A percentile compares a stretch with the other conserved stretches of the same genome.
These are phyloP conservation scores for Actenoides hombroni DNA, from an alignment of 2,113 vertebrate species.

Conservation along the genomic window DNA sequence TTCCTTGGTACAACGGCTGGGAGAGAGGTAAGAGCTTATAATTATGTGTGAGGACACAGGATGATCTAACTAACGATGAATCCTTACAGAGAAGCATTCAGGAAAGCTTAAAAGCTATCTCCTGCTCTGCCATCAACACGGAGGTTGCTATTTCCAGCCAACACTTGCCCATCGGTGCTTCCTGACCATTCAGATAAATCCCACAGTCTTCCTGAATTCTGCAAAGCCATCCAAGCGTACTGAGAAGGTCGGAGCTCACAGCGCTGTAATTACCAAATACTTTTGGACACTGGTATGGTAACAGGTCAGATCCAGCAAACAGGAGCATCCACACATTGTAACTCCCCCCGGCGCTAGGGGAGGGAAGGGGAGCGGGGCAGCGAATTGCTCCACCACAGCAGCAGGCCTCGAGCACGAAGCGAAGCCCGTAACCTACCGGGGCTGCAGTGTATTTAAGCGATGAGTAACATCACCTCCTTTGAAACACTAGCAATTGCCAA, in stretches of 20 bases:
- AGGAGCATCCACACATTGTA: neutral
- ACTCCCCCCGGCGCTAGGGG: neutral
- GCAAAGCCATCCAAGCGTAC: rapidly evolving
- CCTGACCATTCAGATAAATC: neutral
- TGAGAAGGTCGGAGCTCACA: neutral
- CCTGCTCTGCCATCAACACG: neutral
- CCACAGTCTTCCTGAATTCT: neutral
- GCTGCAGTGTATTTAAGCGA: neutral
- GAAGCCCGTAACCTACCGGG: neutral
- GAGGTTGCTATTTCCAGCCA: neutral
- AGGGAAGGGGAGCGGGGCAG: neutral
- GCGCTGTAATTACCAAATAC: neutral
- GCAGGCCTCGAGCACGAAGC: neutral
- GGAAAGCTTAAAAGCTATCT: neutral
- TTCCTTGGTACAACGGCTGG: neutral
- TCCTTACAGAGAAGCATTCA: neutral
- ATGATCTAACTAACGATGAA: neutral
- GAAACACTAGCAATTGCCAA: neutral
- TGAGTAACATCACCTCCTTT: neutral
- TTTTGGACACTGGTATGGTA: neutral
- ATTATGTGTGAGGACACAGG: neutral
- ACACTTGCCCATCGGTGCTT: neutral
- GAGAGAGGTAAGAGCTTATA: neutral
- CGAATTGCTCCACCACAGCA: neutral
- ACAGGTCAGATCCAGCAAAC: neutral